Conservation (phyloP, 1,140 invertebrate species). For the Cephus cinctus region DNA sequence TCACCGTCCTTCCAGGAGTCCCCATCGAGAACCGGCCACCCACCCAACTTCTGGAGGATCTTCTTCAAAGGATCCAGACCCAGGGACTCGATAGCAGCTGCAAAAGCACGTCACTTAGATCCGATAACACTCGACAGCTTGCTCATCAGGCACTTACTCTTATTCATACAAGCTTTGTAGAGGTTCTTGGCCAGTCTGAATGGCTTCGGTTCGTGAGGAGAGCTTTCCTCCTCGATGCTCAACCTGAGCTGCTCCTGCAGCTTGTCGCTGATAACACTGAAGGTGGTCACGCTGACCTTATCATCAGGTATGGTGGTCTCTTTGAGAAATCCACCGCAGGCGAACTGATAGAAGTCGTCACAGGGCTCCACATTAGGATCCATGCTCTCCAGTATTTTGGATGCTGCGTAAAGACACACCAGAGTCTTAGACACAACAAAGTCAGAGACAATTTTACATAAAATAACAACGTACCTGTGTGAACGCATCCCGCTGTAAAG, state of each 20-base stretch:
- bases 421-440: not conserved
- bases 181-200: slow-evolving; percentile 75
- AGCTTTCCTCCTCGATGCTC: slow-evolving; percentile 70
- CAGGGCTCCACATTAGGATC: slow-evolving; percentile 67
- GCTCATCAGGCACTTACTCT: no score
- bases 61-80: slow-evolving; percentile 70
- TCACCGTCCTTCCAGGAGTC: slow-evolving; percentile 69
- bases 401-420: slow-evolving; percentile 41
- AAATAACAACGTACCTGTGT: slow-evolving; percentile 56
- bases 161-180: slow-evolving; percentile 84
- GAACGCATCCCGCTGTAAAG: slow-evolving; percentile 64
- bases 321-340: slow-evolving; percentile 54
- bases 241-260: slow-evolving; percentile 76
- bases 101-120: no score
- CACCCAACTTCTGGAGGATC: slow-evolving; percentile 76
- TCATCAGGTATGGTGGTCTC: slow-evolving; percentile 75
- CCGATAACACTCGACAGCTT: no score
- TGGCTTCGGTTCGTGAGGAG: slow-evolving; percentile 67
- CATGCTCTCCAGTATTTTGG: slow-evolving; percentile 58
- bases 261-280: slow-evolving; percentile 77
- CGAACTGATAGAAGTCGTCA: slow-evolving; percentile 78
- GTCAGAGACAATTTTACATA: not conserved
- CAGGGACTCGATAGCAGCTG: slow-evolving; percentile 70
- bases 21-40: slow-evolving; percentile 86
- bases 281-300: slow-evolving; percentile 72